Evolutionary conservation across 2,113 vertebrate species (phyloP), one percentile per base, ranked within the genome.

Genomic region (Albula glossodonta): DNA sequence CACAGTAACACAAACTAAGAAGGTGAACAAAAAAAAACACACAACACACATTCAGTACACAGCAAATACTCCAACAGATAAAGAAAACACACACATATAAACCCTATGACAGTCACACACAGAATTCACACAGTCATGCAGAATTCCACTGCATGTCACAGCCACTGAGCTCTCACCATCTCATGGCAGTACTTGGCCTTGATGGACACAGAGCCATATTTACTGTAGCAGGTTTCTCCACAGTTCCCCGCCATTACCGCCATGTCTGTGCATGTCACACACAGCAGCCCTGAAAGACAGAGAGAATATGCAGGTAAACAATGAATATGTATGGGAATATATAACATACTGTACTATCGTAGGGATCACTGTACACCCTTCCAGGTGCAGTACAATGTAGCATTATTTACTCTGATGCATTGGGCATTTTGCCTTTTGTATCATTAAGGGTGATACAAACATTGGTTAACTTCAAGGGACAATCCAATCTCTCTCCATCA

Each of bases 261-360:
- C 97, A 97, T 97, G 94, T 99, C 98, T 0, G 98, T 98, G 90
- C 98, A 99, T 0, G 98, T 99, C 80, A 99, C 88, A 0, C 98
- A 98, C 53, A 99, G 91, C 90, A 98, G 93, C 31, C 98, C 98
- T 98, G 92, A 2, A 51, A 56, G 80, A 56, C 19, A 12, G 50
- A 82, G 80, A 15, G 51, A 51, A 41, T 41, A 41, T 41, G 31
- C 31, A 41, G 31, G 31, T 41, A 41, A 41, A 41, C 31, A 41
- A 41, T 41, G 31, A 41, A 41, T 41, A 41, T 41, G 31, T 41
- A 41, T 1, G 1, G 31, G 31, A 41, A 41, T 41, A 41, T 41
- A 41, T 41, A 41, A 41, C 31, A 41, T 41, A 41, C 31, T 41
- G 31, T 41, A 41, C 31, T 41, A 41, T 41, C 31, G 1, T 41